Conservation (phyloP, 2,888 invertebrate genomes). For the Acleris emargana region DNA sequence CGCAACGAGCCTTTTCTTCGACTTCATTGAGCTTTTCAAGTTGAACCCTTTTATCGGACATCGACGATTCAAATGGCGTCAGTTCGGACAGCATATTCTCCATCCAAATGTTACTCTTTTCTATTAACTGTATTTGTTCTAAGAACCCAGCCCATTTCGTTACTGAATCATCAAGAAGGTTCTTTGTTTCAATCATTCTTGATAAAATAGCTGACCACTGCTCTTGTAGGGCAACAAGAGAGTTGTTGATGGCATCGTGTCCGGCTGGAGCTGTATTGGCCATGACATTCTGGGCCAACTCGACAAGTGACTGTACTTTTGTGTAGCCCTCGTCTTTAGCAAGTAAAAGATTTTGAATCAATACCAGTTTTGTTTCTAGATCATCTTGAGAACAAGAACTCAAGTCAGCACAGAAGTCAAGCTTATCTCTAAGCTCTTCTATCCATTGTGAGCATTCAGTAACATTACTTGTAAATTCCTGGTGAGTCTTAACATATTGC, state of each 20-base stretch:
- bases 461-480: constrained; percentile 92
- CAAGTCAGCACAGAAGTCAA: constrained; percentile 94
- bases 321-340: constrained; percentile 96
- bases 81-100: constrained; percentile 89
- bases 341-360: constrained; percentile 93
- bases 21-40: constrained; percentile 92
- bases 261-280: constrained; percentile 96
- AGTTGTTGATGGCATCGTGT: constrained; percentile 93
- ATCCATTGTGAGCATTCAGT: constrained; percentile 93
- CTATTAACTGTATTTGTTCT: constrained; percentile 93
- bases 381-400: constrained; percentile 93
- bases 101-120: constrained; percentile 91
- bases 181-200: constrained; percentile 95
- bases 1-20: constrained; percentile 94
- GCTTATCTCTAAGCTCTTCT: constrained; percentile 90
- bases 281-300: constrained; percentile 94
- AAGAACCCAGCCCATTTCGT: constrained; percentile 96
- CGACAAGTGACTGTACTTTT: constrained; percentile 94
- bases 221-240: constrained; percentile 92
- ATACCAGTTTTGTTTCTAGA: constrained; percentile 91
- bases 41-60: constrained; percentile 93
- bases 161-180: constrained; percentile 93
- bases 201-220: constrained; percentile 95
- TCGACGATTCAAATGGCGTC: constrained; percentile 89
- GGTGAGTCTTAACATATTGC: constrained; percentile 93